Conservation (phyloP, 1,140 invertebrate genomes). For the Colletes gigas region DNA sequence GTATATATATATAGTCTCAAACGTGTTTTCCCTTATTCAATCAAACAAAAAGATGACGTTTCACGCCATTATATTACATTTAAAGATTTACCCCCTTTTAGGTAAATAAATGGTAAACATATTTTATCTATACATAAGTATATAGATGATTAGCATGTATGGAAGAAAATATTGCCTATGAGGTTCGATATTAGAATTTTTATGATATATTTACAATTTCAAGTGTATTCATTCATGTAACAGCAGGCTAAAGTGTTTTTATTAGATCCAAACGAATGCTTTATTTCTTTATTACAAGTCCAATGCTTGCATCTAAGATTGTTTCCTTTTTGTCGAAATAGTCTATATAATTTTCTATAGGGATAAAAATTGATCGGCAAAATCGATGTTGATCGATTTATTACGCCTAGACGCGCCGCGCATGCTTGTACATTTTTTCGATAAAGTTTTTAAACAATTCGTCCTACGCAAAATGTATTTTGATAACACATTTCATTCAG, state of each 20-base stretch:
- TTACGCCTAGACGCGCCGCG: not conserved
- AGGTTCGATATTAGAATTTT: slow-evolving; percentile 62
- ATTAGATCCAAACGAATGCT: not conserved
- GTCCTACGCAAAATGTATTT: not conserved
- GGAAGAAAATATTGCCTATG: slow-evolving; percentile 22
- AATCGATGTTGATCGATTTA: too few relatives aligned
- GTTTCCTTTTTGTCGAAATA: not conserved
- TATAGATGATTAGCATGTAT: slow-evolving; percentile 18
- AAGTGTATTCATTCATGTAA: slow-evolving; percentile 30
- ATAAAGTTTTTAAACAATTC: not conserved
- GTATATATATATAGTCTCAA: not conserved
- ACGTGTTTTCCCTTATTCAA: slow-evolving; percentile 40
- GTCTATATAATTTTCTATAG: not conserved
- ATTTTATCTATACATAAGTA: slow-evolving; percentile 49
- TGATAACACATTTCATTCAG: not conserved
- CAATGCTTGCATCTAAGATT: not conserved
- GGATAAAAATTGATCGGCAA: not conserved
- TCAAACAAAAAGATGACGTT: slow-evolving; percentile 45
- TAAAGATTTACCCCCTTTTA: slow-evolving; percentile 22
- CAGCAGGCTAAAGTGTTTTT: slow-evolving; percentile 15
- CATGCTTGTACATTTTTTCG: slow-evolving; percentile 14
- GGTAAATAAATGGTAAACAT: slow-evolving; percentile 41
- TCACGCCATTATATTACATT: slow-evolving; percentile 33
- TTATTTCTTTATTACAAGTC: not conserved
- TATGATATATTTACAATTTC: slow-evolving; percentile 35